A percentile compares a stretch with the other conserved stretches of the same genome.
phyloP scores from a whole-genome alignment of 2,888 invertebrate genomes.

The Adelognathus sp. region DNA sequence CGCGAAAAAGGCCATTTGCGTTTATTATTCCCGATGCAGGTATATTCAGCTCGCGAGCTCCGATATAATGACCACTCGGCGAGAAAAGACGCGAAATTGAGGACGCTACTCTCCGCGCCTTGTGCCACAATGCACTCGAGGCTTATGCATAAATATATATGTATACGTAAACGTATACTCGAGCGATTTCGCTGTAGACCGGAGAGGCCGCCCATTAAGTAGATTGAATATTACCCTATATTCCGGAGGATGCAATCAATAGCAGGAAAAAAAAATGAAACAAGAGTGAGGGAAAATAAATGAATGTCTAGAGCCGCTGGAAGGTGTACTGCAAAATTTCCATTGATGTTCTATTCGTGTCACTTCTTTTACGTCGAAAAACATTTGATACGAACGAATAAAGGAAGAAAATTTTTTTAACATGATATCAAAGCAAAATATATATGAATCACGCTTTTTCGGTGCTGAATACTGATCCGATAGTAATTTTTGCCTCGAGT shows the following conservation, averaged over 20 bases:
- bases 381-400: not conserved
- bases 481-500: too few relatives aligned
- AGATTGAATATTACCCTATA: conserved; percentile 78
- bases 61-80: conserved; percentile 35
- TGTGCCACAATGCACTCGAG: conserved; percentile 12
- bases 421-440: not conserved
- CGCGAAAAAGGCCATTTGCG: conserved; percentile 13
- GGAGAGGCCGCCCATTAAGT: conserved; percentile 68
- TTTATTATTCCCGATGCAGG: conserved; percentile 45
- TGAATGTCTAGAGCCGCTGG: conserved; percentile 1
- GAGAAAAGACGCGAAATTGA: conserved; percentile 67
- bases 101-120: conserved; percentile 62
- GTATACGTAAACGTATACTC: conserved; percentile 1
- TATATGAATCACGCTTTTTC: too few relatives aligned
- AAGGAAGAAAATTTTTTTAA: not conserved
- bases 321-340: conserved; percentile 5
- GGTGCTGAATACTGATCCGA: too few relatives aligned
- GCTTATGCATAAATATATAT: conserved; percentile 5
- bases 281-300: not conserved
- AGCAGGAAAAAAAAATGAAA: conserved; percentile 62
- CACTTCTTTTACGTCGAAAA: not conserved
- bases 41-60: conserved; percentile 32
- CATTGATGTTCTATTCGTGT: conserved; percentile 12
- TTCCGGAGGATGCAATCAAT: conserved; percentile 74
- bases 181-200: conserved; percentile 27